Conservation (phyloP, 92 coral and sea anemone species). For the Actinostola sp. region DNA sequence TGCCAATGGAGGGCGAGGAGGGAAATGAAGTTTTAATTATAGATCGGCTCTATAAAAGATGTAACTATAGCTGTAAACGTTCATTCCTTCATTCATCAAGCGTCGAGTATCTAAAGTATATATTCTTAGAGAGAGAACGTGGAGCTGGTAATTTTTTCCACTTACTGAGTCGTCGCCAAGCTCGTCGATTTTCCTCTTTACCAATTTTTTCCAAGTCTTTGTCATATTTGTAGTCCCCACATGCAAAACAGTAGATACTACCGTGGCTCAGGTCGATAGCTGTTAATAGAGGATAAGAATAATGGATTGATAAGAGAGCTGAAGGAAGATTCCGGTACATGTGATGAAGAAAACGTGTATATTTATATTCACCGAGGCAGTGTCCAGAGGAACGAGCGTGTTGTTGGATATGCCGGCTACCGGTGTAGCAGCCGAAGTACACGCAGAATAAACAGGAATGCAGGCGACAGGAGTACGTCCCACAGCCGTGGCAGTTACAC, state of each 20-base stretch:
- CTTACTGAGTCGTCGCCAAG: constrained; percentile 85
- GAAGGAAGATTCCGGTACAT: constrained; percentile 6
- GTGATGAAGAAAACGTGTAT: background rate
- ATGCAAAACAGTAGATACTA: constrained; percentile 81
- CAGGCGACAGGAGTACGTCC: constrained; percentile 88
- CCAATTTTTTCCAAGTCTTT: constrained; percentile 81
- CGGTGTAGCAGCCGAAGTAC: constrained; percentile 97
- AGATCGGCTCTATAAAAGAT: no score
- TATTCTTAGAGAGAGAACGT: background rate
- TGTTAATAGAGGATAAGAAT: no score
- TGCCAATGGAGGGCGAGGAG: no score
- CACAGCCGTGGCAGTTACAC: constrained; percentile 93
- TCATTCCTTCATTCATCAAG: no score
- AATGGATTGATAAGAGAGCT: background rate
- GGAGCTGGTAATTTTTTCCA: background rate
- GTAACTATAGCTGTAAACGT: no score
- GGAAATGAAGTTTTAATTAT: no score
- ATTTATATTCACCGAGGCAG: constrained; percentile 76
- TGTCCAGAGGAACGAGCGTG: constrained; percentile 92
- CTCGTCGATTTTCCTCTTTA: constrained; percentile 72
- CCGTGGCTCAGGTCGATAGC: constrained; percentile 95
- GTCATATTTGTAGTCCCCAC: constrained; percentile 91
- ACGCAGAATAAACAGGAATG: constrained; percentile 96
- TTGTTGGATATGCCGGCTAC: constrained; percentile 93
- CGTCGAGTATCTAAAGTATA: background rate